Percentiles rank a stretch among this genome's conserved stretches.
Evolutionary conservation across 2,888 invertebrate species (phyloP).

Genomic region (Synanthedon myopaeformis): DNA sequence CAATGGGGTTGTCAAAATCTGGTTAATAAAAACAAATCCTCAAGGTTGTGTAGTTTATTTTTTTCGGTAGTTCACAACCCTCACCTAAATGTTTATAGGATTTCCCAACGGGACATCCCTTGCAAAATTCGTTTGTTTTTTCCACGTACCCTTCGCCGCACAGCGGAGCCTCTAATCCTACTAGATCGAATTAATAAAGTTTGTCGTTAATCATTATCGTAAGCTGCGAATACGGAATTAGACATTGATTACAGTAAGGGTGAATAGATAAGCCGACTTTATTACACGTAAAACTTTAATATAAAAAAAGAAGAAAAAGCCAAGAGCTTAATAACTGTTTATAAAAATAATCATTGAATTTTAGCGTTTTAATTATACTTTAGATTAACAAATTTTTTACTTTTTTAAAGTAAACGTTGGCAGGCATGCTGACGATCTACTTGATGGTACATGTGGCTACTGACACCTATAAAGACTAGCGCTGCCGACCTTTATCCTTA

Average conservation of each 20-base stretch:
- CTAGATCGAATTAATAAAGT: constrained; percentile 66
- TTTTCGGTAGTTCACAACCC: constrained; percentile 16
- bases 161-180: constrained; percentile 49
- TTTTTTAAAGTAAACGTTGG: too few relatives aligned
- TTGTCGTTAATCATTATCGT: constrained; percentile 68
- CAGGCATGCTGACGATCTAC: too few relatives aligned
- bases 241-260: constrained; percentile 60
- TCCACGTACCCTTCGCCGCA: constrained; percentile 41
- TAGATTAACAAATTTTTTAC: too few relatives aligned
- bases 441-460: too few relatives aligned
- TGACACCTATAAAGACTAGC: too few relatives aligned
- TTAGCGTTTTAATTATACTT: too few relatives aligned
- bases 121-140: constrained; percentile 61
- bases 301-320: not conserved
- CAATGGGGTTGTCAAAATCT: too few relatives aligned
- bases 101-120: constrained; percentile 38
- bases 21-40: too few relatives aligned
- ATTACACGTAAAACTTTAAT: constrained; percentile 40
- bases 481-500: too few relatives aligned
- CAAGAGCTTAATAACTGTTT: too few relatives aligned
- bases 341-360: too few relatives aligned
- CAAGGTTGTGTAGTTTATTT: not conserved
- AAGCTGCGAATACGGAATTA: constrained; percentile 61
- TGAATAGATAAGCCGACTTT: constrained; percentile 47
- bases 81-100: constrained; percentile 17